Evolutionary conservation across 2,888 invertebrate genomes (phyloP).

Genomic region (Creontiades dilutus): DNA sequence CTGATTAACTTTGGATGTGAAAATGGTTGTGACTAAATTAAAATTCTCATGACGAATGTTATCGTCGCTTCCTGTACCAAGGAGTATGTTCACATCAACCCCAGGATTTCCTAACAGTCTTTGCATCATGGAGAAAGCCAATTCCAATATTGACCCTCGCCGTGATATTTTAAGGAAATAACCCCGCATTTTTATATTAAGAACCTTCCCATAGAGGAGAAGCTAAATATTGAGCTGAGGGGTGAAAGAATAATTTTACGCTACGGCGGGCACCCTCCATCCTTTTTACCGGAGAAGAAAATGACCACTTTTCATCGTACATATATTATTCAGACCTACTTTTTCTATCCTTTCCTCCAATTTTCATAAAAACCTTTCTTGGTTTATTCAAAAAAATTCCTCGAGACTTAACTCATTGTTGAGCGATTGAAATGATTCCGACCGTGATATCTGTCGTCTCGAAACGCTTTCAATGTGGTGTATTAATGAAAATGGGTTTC

Average conservation of each 20-base stretch:
- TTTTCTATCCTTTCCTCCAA: not conserved
- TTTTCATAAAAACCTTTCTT: not conserved
- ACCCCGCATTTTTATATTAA: conserved; percentile 13
- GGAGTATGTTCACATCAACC: too few species aligned
- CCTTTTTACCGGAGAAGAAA: conserved; percentile 24
- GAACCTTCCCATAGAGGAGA: conserved; percentile 9
- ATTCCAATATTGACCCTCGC: not conserved
- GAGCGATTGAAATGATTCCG: not conserved
- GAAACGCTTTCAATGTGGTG: too few species aligned
- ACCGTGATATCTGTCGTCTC: not conserved
- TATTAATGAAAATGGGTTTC: too few species aligned
- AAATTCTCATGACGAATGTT: too few species aligned
- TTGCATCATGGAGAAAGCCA: not conserved
- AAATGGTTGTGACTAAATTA: too few species aligned
- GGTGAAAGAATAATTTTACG: conserved; percentile 7
- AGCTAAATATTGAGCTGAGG: conserved; percentile 25
- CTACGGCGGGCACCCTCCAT: conserved; percentile 20
- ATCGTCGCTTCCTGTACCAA: too few species aligned
- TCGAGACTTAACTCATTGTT: not conserved
- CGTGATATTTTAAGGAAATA: conserved; percentile 20
- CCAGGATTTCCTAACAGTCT: too few species aligned
- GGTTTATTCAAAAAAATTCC: not conserved
- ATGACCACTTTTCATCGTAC: conserved; percentile 4
- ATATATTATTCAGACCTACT: conserved; percentile 20
- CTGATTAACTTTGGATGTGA: too few species aligned